Conservation (phyloP, 1,140 invertebrate species). For the Drosophila arizonae region DNA sequence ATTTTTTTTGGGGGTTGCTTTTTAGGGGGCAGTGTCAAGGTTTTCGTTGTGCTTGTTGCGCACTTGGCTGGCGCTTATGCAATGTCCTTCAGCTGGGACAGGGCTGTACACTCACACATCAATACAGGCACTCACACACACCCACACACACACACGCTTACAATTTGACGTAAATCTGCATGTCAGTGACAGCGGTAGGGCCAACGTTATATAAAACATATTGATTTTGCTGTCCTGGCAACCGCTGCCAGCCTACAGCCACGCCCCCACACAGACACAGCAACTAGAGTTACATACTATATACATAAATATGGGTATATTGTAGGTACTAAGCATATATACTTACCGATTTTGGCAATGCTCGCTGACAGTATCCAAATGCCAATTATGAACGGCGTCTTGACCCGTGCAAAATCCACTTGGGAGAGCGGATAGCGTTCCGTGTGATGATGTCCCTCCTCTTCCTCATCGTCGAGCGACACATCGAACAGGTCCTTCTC, state of each 20-base stretch:
- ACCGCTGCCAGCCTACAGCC: slow-evolving; percentile 3
- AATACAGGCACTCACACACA: slow-evolving; percentile 21
- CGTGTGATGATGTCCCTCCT: slow-evolving; percentile 49
- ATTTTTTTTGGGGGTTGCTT: slow-evolving; percentile 12
- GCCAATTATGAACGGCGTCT: slow-evolving; percentile 96
- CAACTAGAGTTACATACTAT: neutral
- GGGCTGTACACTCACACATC: slow-evolving; percentile 24
- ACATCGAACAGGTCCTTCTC: slow-evolving; percentile 32
- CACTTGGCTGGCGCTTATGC: slow-evolving; percentile 63
- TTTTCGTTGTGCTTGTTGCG: slow-evolving; percentile 62
- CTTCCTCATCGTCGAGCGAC: slow-evolving; percentile 29
- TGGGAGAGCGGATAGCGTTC: slow-evolving; percentile 88
- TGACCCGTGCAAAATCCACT: slow-evolving; percentile 93
- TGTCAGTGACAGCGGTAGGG: slow-evolving; percentile 54
- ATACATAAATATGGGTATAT: neutral
- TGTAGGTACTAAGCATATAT: neutral
- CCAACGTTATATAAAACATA: slow-evolving; percentile 71
- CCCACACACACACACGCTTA: neutral
- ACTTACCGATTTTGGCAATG: slow-evolving; percentile 96
- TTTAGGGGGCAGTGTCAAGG: slow-evolving; percentile 60
- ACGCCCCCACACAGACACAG: neutral
- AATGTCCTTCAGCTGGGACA: slow-evolving; percentile 60
- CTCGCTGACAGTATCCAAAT: slow-evolving; percentile 97
- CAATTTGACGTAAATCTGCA: slow-evolving; percentile 70
- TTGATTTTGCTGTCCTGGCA: slow-evolving; percentile 68